These are phyloP conservation scores for Ceratotherium simum DNA, from an alignment of 2,113 vertebrate species.

Conservation along the genomic window DNA sequence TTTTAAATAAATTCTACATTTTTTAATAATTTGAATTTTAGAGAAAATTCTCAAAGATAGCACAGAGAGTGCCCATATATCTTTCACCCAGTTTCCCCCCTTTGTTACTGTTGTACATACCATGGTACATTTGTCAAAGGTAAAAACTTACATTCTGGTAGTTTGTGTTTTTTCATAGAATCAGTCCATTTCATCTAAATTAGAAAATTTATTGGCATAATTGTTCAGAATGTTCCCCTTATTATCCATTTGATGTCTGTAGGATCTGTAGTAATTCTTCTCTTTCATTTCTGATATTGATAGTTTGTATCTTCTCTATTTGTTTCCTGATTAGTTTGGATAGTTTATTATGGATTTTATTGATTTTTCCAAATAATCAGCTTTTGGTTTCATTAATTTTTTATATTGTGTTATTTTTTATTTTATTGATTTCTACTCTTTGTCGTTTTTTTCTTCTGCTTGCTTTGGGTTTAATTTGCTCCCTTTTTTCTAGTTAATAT, in stretches of 20 bases:
- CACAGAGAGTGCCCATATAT: no score
- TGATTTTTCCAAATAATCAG: no score
- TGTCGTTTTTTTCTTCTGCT: not conserved
- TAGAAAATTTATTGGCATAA: not conserved
- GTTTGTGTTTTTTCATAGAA: not conserved
- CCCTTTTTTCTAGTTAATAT: not conserved
- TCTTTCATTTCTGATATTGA: not conserved
- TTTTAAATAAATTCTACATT: no score
- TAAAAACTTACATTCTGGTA: not conserved
- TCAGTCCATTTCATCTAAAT: not conserved
- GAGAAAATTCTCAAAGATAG: no score
- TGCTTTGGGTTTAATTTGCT: not conserved
- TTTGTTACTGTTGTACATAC: not conserved
- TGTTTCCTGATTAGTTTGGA: no score
- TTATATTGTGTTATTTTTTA: not conserved
- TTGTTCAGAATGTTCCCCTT: not conserved
- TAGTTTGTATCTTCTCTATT: no score
- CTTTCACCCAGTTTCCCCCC: not conserved
- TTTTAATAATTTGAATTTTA: no score
- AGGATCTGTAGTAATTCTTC: not conserved
- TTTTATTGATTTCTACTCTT: not conserved
- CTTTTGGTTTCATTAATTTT: no score
- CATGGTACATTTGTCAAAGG: not conserved
- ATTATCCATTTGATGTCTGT: not conserved
- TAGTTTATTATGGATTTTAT: no score